A percentile compares a stretch with the other conserved stretches of the same genome.
Evolutionary conservation across 2,113 vertebrate genomes (phyloP).

Genomic region (Thryonomys swinderianus): DNA sequence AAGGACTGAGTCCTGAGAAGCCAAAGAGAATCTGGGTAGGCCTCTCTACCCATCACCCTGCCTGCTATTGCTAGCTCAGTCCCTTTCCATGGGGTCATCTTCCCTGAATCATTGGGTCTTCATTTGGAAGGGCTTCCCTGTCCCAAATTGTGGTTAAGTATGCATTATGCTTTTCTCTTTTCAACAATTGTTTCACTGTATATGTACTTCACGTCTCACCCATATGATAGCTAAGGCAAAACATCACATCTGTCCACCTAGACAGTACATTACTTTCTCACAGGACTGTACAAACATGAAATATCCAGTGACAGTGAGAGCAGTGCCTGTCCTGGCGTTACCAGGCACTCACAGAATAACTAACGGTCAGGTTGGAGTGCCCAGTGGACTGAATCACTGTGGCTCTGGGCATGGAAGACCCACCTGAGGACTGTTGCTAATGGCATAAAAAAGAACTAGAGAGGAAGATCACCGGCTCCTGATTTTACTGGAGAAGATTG

Average conservation of each 20-base stretch:
- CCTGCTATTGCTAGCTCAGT: rapidly evolving
- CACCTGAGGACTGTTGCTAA: no score
- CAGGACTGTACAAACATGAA: not conserved
- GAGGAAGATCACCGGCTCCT: no score
- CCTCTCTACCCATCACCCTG: not conserved
- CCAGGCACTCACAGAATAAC: not conserved
- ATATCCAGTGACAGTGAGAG: not conserved
- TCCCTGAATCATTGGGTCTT: not conserved
- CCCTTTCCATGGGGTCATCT: not conserved
- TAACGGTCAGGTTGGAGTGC: no score
- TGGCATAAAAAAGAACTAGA: no score
- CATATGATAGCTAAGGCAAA: not conserved
- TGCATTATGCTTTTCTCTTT: not conserved
- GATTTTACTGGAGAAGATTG: no score
- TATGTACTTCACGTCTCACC: no score
- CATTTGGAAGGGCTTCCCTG: not conserved
- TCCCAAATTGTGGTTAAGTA: not conserved
- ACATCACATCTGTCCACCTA: no score
- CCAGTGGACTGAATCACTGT: no score
- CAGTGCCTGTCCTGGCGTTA: not conserved
- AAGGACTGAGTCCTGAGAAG: not conserved
- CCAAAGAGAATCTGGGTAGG: not conserved
- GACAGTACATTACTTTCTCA: not conserved
- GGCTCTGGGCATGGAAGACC: no score
- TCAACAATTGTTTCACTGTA: not conserved